Evolutionary conservation across 1,140 invertebrate species (phyloP).

Genomic region (Nephotettix cincticeps): DNA sequence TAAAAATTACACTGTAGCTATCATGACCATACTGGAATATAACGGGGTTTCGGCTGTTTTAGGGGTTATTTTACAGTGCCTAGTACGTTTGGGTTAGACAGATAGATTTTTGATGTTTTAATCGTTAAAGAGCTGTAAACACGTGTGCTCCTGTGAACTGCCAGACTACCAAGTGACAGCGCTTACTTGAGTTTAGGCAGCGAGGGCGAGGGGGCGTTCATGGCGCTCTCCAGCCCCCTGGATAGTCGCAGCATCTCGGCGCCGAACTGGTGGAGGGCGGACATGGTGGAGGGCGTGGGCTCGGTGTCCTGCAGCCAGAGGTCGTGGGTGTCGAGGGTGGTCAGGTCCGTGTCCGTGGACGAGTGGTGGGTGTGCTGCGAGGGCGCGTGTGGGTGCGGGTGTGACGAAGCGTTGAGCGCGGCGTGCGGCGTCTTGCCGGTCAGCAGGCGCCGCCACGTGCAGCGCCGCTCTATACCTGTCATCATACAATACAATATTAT

Average conservation of each 20-base stretch:
- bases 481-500: neutral
- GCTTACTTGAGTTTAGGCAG: neutral
- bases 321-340: slow-evolving; percentile 75
- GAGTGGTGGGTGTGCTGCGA: slow-evolving; percentile 49
- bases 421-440: slow-evolving; percentile 50
- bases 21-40: no score
- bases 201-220: neutral
- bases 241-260: slow-evolving; percentile 80
- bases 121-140: no score
- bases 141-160: no score
- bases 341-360: slow-evolving; percentile 78
- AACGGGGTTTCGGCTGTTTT: no score
- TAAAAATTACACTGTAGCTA: no score
- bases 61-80: no score
- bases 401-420: slow-evolving; percentile 39
- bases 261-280: slow-evolving; percentile 76
- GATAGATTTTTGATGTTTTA: no score
- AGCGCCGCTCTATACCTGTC: slow-evolving; percentile 54
- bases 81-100: no score
- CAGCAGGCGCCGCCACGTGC: slow-evolving; percentile 61
- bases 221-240: slow-evolving; percentile 62
- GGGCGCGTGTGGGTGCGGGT: slow-evolving; percentile 28
- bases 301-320: slow-evolving; percentile 78
- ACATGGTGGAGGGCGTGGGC: slow-evolving; percentile 74
- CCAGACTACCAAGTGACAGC: no score